phyloP scores from a whole-genome alignment of 2,888 invertebrate genomes.

The Odiellus spinosus region DNA sequence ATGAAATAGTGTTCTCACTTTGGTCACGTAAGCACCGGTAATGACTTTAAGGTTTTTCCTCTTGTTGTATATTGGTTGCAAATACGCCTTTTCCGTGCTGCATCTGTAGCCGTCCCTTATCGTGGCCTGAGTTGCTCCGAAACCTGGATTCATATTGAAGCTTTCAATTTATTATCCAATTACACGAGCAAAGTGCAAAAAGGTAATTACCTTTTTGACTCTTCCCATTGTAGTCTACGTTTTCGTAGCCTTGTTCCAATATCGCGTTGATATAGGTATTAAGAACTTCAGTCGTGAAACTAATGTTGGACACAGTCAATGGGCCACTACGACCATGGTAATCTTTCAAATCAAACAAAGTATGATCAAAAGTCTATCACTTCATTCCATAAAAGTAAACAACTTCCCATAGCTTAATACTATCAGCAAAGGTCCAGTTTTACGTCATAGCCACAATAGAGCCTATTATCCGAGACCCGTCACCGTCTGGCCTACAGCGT shows the following conservation, averaged over 20 bases:
- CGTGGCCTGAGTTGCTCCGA: conserved; percentile 78
- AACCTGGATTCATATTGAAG: conserved; percentile 34
- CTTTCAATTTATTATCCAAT: not conserved
- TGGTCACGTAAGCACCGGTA: conserved; percentile 60
- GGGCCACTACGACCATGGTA: conserved; percentile 23
- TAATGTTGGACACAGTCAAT: conserved; percentile 28
- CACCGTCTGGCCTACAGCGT: no score
- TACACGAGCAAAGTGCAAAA: no score
- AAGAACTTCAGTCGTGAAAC: conserved; percentile 26
- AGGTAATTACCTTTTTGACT: conserved; percentile 6
- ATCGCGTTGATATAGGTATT: conserved; percentile 30
- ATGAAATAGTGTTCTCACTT: conserved; percentile 35
- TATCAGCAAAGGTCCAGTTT: no score
- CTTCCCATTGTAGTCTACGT: conserved; percentile 29
- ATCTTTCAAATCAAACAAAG: conserved; percentile 4
- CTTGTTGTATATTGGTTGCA: conserved; percentile 56
- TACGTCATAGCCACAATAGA: no score
- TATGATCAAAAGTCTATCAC: no score
- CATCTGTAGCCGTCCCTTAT: conserved; percentile 70
- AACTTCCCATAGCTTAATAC: no score
- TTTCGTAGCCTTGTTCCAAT: conserved; percentile 28
- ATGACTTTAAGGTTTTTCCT: conserved; percentile 65
- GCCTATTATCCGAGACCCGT: no score
- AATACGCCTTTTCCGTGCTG: conserved; percentile 71
- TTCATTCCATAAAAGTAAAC: no score